Evolutionary conservation across 2,113 vertebrate species (phyloP), one percentile per base, ranked within the genome.

Genomic region (Hirundichthys speculiger): DNA sequence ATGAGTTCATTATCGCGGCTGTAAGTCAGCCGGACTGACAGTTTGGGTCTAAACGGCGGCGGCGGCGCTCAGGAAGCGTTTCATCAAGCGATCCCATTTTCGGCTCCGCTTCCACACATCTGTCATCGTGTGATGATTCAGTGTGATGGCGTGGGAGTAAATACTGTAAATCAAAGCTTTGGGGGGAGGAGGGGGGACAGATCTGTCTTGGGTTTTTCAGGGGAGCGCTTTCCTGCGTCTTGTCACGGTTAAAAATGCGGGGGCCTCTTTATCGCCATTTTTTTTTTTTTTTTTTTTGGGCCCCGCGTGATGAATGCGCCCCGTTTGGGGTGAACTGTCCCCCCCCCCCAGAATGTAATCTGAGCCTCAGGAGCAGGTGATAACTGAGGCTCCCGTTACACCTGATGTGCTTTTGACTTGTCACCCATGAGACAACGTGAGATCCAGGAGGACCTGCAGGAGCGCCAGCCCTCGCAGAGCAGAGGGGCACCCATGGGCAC

Each of bases 241-340:
- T 46, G 54, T 73, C 80, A 49, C 34, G 19, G 58, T 11, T 6
- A 58, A 71, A 54, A 69, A 30, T 60, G 70, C 19, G 18, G 20
- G 14, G 39, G 80, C 64, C 57, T 73, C 78, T 85, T 90, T 89
- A 89, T 92, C 86, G 53, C 60, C 43, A 3, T 83, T 89, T 86
- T 82, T n/a, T n/a, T n/a, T n/a, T n/a, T n/a, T n/a, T n/a, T n/a
- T n/a, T n/a, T n/a, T n/a, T n/a, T n/a, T n/a, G n/a, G 85, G 88
- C 79, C 85, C 77, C 71, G 51, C 75, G 47, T 84, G 88, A 90
- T 73, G 79, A 80, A 87, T 69, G 67, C 73, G 61, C 88, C 86
- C n/a, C n/a, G n/a, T n/a, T n/a, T n/a, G 87, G 88, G 86, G 89
- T 83, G 84, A 85, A n/a, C n/a, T n/a, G 82, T 81, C 86, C 81